A percentile compares a stretch with the other conserved stretches of the same genome.
Evolutionary conservation across 1,140 invertebrate genomes (phyloP).

Genomic region (Pseudomyrmex flavicornis): DNA sequence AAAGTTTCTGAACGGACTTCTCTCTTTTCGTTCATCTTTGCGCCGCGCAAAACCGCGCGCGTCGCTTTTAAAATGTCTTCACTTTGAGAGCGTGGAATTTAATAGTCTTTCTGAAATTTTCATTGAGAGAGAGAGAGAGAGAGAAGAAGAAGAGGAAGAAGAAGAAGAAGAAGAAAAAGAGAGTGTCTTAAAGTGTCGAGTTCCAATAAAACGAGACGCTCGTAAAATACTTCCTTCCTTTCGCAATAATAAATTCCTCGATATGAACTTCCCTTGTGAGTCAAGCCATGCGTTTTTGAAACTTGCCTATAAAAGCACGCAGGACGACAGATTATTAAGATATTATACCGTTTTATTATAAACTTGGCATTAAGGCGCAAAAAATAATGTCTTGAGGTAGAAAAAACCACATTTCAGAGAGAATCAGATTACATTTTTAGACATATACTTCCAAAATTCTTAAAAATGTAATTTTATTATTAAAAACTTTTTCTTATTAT

Average conservation of each 20-base stretch:
- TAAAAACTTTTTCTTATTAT: background rate
- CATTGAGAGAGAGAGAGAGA: slow-evolving; percentile 22
- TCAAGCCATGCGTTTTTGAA: slow-evolving; percentile 11
- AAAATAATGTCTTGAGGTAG: background rate
- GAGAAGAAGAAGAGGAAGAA: background rate
- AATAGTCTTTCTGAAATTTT: slow-evolving; percentile 55
- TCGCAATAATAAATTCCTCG: slow-evolving; percentile 38
- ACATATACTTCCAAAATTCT: no score
- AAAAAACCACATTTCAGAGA: background rate
- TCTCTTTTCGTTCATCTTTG: slow-evolving; percentile 18
- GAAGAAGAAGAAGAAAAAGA: background rate
- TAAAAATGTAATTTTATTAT: background rate
- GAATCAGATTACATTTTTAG: no score
- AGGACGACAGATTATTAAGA: slow-evolving; percentile 21
- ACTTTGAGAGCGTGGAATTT: slow-evolving; percentile 48
- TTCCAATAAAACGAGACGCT: slow-evolving; percentile 56
- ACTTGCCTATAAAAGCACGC: slow-evolving; percentile 13
- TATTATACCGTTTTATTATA: slow-evolving; percentile 46
- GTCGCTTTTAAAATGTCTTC: slow-evolving; percentile 38
- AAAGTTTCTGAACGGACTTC: slow-evolving; percentile 16
- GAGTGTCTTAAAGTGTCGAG: slow-evolving; percentile 33
- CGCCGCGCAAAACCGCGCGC: background rate
- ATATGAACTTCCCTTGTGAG: slow-evolving; percentile 19
- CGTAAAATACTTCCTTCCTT: slow-evolving; percentile 45
- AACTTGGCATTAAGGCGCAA: background rate